Base-by-base conservation (phyloP, 1,140 invertebrate genomes). In the Dreissena rostriformis region DNA sequence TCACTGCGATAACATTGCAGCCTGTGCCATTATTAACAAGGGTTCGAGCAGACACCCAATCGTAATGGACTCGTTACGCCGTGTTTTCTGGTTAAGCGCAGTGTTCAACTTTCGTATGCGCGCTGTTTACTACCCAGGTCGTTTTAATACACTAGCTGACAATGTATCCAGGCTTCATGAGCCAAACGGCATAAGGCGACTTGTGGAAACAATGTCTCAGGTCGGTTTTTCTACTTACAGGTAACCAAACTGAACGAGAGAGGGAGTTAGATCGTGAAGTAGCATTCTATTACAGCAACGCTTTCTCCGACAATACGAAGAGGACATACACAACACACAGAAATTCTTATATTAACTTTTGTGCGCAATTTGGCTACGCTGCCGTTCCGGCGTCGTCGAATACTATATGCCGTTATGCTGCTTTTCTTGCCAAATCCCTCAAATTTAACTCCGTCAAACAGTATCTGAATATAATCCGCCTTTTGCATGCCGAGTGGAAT, bases 371-470 rank as follows among this genome's bases (percentile, higher is more conserved):
- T 12, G 1, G 71, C 26, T 73, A 73, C 24, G 12, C 17, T 26
- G 39, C 71, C 22, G 71, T 73, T n/a, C 71, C 51, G 15, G 71
- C 71, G 14, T 53, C 71, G 7, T 52, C 71, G 22, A 22, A 19
- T 26, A 73, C 71, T 19, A 52, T 73, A 24, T 73, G 71, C 52
- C 71, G 71, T 53, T 55, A 73, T 22, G 71, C 26, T 17, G 49
- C 39, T 6, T 53, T 52, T 73, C 24, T 73, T n/a, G 17, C 71
- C 17, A 28, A 55, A 55, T n/a, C 71, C 26, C 51, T 51, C 22
- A n/a, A 73, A 73, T 55, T 53, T 73, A 73, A 73, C 19, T 73
- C 71, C 19, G 22, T 73, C 19, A 73, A 73, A 22, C 39, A 73
- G 22, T 73, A 73, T 52, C 14, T 73, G 26, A 73, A 73, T 26